Percentiles rank a stretch among this genome's conserved stretches.
Conservation (phyloP, 2,113 vertebrate genomes). For the Euleptes europaea region DNA sequence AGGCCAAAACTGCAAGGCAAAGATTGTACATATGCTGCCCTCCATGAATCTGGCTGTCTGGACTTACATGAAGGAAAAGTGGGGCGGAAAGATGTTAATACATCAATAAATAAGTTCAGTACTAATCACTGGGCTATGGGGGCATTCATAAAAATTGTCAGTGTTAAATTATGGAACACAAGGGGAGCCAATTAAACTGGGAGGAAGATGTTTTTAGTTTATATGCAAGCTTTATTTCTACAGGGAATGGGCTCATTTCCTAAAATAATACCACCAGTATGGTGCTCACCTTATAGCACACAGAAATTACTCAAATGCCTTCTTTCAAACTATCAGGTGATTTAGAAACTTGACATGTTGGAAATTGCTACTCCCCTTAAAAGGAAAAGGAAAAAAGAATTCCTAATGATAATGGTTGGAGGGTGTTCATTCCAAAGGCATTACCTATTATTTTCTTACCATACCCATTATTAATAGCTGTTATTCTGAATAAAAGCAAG, state of each 20-base stretch:
- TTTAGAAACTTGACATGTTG: conserved; percentile 18
- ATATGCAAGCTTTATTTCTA: neutral
- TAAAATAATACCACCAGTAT: conserved; percentile 7
- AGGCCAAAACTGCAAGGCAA: neutral
- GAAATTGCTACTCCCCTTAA: neutral
- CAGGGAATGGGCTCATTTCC: conserved; percentile 11
- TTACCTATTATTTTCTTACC: neutral
- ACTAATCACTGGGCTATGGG: neutral
- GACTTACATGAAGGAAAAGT: neutral
- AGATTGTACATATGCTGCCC: too few species aligned
- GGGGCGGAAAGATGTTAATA: neutral
- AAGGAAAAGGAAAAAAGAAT: conserved; percentile 28
- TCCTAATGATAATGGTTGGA: conserved; percentile 7
- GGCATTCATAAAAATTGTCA: neutral
- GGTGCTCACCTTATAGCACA: conserved; percentile 21
- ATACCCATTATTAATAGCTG: neutral
- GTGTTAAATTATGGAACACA: conserved; percentile 26
- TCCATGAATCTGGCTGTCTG: neutral
- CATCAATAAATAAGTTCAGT: neutral
- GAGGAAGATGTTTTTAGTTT: conserved; percentile 21
- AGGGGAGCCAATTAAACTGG: conserved; percentile 35
- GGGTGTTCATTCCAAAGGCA: conserved; percentile 25
- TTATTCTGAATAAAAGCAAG: conserved; percentile 9
- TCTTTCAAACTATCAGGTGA: conserved; percentile 14
- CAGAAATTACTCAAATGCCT: conserved; percentile 35